Percentiles rank a stretch among this genome's conserved stretches.
Evolutionary conservation across 2,797 vertebrate species (phyloP).

Genomic region (Tapera naevia): DNA sequence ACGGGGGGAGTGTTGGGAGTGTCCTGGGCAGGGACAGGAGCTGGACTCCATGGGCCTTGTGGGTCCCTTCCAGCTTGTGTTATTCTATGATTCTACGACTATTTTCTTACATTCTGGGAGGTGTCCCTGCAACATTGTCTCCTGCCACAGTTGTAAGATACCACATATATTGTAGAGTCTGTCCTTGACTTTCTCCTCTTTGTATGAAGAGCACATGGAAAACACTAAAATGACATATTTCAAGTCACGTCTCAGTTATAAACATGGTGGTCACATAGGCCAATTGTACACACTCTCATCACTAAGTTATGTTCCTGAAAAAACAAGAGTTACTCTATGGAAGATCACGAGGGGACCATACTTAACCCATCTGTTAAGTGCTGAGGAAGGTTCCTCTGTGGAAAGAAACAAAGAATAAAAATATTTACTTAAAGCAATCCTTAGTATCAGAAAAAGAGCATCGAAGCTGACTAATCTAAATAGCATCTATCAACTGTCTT

Average conservation of each 20-base stretch:
- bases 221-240: background rate
- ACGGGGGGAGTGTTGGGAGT: too few species aligned
- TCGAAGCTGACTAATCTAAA: conserved; percentile 1
- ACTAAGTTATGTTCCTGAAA: background rate
- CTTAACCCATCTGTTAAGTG: background rate
- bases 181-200: background rate
- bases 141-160: background rate
- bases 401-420: background rate
- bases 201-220: background rate
- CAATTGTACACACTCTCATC: background rate
- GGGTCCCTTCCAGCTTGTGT: too few species aligned
- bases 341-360: background rate
- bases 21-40: too few species aligned
- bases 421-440: background rate
- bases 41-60: too few species aligned
- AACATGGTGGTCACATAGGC: background rate
- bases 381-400: background rate
- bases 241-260: background rate
- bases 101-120: background rate
- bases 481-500: background rate
- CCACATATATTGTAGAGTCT: background rate
- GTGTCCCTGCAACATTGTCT: background rate
- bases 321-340: background rate
- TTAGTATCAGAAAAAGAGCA: background rate
- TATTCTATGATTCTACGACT: too few species aligned